Percentiles rank a stretch among this genome's conserved stretches.
These are phyloP conservation scores for Osmoderma eremita DNA, from an alignment of 2,888 invertebrate species.

Conservation along the genomic window DNA sequence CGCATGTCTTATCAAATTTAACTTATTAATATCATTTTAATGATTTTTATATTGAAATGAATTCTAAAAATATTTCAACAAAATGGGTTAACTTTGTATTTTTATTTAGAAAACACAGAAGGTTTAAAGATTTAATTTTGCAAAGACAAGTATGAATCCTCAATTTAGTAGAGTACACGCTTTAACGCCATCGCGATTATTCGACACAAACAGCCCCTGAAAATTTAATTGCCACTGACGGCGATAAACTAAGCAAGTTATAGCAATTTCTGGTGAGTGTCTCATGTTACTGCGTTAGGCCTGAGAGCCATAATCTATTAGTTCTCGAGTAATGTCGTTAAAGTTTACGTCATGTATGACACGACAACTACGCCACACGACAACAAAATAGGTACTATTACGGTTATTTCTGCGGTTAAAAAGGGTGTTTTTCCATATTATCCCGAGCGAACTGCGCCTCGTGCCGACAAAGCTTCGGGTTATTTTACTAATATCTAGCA, in stretches of 20 bases:
- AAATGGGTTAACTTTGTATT: no score
- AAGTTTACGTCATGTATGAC: neutral
- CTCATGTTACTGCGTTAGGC: constrained; percentile 1
- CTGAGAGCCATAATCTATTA: constrained; percentile 8
- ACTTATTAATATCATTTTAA: no score
- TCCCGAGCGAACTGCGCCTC: no score
- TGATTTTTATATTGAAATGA: no score
- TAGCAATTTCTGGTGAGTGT: constrained; percentile 18
- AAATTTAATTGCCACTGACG: constrained; percentile 18
- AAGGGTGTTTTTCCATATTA: neutral
- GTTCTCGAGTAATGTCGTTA: constrained; percentile 15
- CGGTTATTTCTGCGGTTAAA: neutral
- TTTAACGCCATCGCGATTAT: neutral
- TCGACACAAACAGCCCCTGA: neutral
- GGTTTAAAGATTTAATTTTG: no score
- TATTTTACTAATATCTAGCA: no score
- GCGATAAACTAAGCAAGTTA: constrained; percentile 31
- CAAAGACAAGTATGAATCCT: no score
- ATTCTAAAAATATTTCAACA: no score
- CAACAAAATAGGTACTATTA: neutral
- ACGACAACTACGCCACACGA: neutral
- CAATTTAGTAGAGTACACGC: neutral
- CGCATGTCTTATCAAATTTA: no score
- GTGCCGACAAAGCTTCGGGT: no score
- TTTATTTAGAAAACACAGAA: no score